phyloP scores from a whole-genome alignment of 2,113 vertebrate species.

The Jacana jacana region DNA sequence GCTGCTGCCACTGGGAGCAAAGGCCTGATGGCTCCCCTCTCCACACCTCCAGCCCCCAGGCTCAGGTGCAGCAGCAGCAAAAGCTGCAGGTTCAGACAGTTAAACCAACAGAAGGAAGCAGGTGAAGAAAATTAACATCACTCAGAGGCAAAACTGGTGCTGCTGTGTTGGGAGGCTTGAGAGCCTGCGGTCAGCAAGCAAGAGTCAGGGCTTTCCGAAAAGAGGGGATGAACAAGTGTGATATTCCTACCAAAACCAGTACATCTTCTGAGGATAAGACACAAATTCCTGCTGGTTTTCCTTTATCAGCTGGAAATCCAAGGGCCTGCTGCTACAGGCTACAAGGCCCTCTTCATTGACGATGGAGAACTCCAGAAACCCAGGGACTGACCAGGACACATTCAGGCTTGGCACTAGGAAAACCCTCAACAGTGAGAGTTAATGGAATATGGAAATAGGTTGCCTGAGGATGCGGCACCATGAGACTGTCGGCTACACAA shows the following conservation, averaged over 20 bases:
- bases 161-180: background rate
- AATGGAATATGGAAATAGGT: background rate
- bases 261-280: background rate
- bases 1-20: background rate
- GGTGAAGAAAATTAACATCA: background rate
- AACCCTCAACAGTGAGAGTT: background rate
- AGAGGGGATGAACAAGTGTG: background rate
- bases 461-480: background rate
- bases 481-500: background rate
- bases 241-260: background rate
- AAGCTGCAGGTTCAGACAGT: background rate
- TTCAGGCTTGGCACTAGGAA: background rate
- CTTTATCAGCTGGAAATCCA: background rate
- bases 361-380: background rate
- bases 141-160: background rate
- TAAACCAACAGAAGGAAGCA: background rate
- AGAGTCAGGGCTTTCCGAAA: background rate
- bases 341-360: background rate
- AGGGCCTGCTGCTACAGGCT: background rate
- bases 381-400: background rate
- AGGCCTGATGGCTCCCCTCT: background rate
- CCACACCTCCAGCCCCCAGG: fast-evolving
- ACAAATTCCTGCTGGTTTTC: background rate
- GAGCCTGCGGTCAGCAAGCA: background rate
- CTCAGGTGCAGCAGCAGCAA: background rate